These are phyloP conservation scores for Cryptotermes secundus DNA, from an alignment of 1,140 invertebrate species.

Conservation along the genomic window DNA sequence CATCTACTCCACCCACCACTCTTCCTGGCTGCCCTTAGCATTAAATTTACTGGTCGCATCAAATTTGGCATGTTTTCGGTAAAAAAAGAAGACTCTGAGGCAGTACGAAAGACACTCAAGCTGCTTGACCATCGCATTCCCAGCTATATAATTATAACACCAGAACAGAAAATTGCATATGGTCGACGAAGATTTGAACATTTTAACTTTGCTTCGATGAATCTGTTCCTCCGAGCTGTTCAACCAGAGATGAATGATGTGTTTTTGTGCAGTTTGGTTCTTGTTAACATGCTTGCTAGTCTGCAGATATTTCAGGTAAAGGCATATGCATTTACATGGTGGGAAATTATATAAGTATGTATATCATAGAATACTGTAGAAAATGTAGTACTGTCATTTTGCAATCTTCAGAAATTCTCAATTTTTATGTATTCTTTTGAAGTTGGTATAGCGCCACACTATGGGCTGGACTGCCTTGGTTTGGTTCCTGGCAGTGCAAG, in stretches of 20 bases:
- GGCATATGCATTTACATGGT: neutral
- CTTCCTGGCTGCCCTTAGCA: conserved; percentile 55
- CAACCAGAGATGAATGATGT: conserved; percentile 57
- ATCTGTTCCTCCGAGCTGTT: conserved; percentile 49
- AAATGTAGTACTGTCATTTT: too few species aligned
- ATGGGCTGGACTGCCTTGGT: too few species aligned
- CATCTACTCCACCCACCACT: conserved; percentile 48
- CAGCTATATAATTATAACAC: conserved; percentile 49
- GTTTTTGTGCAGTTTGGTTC: conserved; percentile 50
- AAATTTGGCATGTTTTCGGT: conserved; percentile 50
- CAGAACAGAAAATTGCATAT: conserved; percentile 49
- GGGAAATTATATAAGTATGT: too few species aligned
- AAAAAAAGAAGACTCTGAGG: conserved; percentile 42
- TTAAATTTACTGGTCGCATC: conserved; percentile 55
- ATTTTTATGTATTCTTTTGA: too few species aligned
- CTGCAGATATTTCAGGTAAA: conserved; percentile 49
- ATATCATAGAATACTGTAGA: too few species aligned
- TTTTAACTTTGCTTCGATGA: conserved; percentile 50
- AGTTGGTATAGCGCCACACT: too few species aligned
- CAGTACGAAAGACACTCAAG: conserved; percentile 39
- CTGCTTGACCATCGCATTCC: conserved; percentile 39
- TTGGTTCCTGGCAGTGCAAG: too few species aligned
- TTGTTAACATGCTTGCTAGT: conserved; percentile 50
- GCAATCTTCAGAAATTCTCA: too few species aligned
- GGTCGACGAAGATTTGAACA: conserved; percentile 48